Percentiles rank a stretch among this genome's conserved stretches.
Evolutionary conservation across 2,888 invertebrate genomes (phyloP).

Genomic region (Phengaris alcon): DNA sequence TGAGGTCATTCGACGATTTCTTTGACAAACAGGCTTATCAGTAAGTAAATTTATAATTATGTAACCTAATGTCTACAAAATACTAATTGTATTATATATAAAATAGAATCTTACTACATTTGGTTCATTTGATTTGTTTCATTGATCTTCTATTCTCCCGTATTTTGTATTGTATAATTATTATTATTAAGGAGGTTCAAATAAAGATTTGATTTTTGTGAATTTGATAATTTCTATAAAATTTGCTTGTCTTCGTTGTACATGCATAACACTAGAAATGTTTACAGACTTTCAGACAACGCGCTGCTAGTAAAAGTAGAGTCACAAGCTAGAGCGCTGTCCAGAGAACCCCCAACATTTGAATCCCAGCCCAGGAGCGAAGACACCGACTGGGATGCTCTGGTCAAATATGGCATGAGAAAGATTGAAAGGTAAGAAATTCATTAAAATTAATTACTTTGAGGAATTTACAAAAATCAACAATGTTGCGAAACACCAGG

Average conservation of each 20-base stretch:
- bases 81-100: too few relatives aligned
- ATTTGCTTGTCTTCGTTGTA: too few relatives aligned
- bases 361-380: constrained; percentile 84
- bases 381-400: constrained; percentile 89
- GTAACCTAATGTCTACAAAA: not conserved
- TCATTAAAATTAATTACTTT: not conserved
- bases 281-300: constrained; percentile 82
- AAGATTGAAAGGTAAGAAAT: constrained; percentile 82
- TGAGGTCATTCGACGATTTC: constrained; percentile 87
- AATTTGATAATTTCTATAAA: too few relatives aligned
- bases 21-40: constrained; percentile 82
- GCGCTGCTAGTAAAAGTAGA: constrained; percentile 85
- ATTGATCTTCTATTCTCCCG: too few relatives aligned
- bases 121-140: too few relatives aligned
- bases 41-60: constrained; percentile 49
- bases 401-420: constrained; percentile 87
- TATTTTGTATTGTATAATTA: too few relatives aligned
- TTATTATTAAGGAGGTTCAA: too few relatives aligned
- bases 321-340: constrained; percentile 83
- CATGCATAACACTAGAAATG: too few relatives aligned
- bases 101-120: too few relatives aligned
- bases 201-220: too few relatives aligned
- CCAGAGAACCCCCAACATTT: constrained; percentile 86
- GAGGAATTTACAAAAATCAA: too few relatives aligned
- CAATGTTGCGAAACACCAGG: too few relatives aligned